Conservation (phyloP, 2,797 vertebrate genomes). For the Ambastaia sidthimunki region DNA sequence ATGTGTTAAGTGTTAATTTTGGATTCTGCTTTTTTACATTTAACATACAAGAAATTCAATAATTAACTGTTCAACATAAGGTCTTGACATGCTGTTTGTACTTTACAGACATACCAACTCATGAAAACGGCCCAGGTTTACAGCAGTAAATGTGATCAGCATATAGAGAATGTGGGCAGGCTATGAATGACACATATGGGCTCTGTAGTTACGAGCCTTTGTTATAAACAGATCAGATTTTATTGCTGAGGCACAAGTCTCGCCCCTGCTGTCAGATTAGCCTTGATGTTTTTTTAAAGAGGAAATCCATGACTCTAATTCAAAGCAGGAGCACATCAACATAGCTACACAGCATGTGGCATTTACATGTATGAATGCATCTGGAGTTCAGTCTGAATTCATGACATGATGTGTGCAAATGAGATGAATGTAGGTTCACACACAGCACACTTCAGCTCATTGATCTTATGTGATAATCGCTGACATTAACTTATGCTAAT, state of each 20-base stretch:
- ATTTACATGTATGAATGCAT: not conserved
- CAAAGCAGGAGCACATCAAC: constrained; percentile 17
- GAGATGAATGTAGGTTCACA: too few species aligned
- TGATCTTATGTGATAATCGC: not conserved
- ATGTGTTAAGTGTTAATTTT: too few species aligned
- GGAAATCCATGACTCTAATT: constrained; percentile 29
- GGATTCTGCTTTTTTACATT: too few species aligned
- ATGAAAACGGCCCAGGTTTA: not conserved
- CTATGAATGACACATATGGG: constrained; percentile 28
- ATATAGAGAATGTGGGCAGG: constrained; percentile 4
- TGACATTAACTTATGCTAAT: not conserved
- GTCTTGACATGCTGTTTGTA: too few species aligned
- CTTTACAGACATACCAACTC: not conserved
- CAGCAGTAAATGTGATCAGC: not conserved
- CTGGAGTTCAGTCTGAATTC: not conserved
- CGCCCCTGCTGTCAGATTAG: not conserved
- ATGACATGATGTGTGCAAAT: too few species aligned
- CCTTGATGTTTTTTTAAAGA: constrained; percentile 21
- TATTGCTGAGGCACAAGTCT: constrained; percentile 41
- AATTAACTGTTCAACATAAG: too few species aligned
- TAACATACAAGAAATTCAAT: too few species aligned
- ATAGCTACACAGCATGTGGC: not conserved
- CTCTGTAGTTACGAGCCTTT: not conserved
- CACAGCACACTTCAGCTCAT: not conserved
- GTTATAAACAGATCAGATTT: constrained; percentile 30